Conservation (phyloP, 2,797 vertebrate genomes). For the Epinephelus malabaricus region DNA sequence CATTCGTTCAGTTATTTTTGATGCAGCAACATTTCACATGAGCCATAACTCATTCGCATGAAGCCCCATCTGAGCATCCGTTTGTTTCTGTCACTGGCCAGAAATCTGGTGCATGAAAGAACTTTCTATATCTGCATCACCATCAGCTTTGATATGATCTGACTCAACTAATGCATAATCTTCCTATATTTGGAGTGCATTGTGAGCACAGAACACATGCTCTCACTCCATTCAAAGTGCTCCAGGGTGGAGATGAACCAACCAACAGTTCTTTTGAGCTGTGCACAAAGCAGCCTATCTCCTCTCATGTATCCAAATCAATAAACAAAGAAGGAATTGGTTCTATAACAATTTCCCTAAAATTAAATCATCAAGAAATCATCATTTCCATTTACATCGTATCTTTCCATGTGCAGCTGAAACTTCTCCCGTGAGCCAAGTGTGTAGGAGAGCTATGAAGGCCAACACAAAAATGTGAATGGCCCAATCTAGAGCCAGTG, state of each 20-base stretch:
- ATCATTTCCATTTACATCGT: too few relatives aligned
- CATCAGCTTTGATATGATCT: slow-evolving; percentile 36
- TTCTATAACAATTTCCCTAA: not conserved
- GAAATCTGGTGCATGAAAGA: not conserved
- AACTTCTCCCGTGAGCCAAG: too few relatives aligned
- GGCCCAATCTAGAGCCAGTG: too few relatives aligned
- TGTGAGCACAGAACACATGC: slow-evolving; percentile 14
- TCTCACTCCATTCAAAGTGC: slow-evolving; percentile 6
- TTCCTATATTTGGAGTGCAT: slow-evolving; percentile 34
- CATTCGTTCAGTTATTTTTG: slow-evolving; percentile 28
- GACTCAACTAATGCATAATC: slow-evolving; percentile 42
- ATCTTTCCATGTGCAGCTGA: not conserved
- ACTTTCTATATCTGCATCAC: slow-evolving; percentile 11
- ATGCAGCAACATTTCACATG: slow-evolving; percentile 14
- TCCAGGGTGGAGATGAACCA: slow-evolving; percentile 10
- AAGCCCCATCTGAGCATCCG: not conserved
- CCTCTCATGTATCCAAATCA: not conserved
- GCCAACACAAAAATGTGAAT: too few relatives aligned
- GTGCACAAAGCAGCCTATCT: not conserved
- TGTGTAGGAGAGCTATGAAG: too few relatives aligned
- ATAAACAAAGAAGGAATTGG: not conserved
- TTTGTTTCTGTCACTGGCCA: not conserved
- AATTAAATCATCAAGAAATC: too few relatives aligned
- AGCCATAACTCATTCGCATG: not conserved
- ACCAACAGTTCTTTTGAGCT: not conserved